phyloP scores from a whole-genome alignment of 2,797 vertebrate species.

The Thaleichthys pacificus region DNA sequence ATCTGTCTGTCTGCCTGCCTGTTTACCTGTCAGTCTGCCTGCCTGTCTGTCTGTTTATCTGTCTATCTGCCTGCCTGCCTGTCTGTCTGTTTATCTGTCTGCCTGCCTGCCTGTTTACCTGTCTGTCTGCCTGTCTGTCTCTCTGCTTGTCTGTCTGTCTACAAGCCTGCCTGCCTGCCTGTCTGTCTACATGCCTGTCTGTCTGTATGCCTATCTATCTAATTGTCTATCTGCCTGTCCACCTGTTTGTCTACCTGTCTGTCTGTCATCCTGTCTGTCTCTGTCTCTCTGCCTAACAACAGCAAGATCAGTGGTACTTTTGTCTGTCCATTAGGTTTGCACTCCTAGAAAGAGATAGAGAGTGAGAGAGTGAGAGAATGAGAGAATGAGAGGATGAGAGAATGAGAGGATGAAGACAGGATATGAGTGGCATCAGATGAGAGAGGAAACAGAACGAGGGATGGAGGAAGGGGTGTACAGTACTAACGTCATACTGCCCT shows the following conservation, averaged over 20 bases:
- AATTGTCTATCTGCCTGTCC: background rate
- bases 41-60: background rate
- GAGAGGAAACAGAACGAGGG: slow-evolving; percentile 15
- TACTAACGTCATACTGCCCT: slow-evolving; percentile 26
- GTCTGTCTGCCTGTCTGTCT: background rate
- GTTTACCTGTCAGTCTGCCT: background rate
- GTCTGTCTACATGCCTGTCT: background rate
- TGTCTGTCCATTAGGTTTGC: slow-evolving; percentile 33
- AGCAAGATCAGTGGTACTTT: slow-evolving; percentile 39
- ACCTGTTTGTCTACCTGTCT: background rate
- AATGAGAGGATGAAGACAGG: slow-evolving; percentile 8
- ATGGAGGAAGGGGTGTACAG: slow-evolving; percentile 11
- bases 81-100: background rate
- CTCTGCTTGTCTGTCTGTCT: background rate
- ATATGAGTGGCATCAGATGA: slow-evolving; percentile 36
- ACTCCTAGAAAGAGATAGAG: slow-evolving; percentile 1
- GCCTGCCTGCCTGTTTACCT: no score
- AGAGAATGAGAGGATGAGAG: slow-evolving; percentile 8
- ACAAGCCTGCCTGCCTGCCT: no score
- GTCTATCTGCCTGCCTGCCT: background rate
- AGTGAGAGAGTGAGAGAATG: no score
- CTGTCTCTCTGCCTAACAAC: slow-evolving; percentile 10
- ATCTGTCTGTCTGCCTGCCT: background rate
- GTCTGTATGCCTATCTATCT: background rate
- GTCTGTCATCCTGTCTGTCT: background rate